phyloP scores from a whole-genome alignment of 2,113 vertebrate genomes.

The Pomatorhinus ruficollis region DNA sequence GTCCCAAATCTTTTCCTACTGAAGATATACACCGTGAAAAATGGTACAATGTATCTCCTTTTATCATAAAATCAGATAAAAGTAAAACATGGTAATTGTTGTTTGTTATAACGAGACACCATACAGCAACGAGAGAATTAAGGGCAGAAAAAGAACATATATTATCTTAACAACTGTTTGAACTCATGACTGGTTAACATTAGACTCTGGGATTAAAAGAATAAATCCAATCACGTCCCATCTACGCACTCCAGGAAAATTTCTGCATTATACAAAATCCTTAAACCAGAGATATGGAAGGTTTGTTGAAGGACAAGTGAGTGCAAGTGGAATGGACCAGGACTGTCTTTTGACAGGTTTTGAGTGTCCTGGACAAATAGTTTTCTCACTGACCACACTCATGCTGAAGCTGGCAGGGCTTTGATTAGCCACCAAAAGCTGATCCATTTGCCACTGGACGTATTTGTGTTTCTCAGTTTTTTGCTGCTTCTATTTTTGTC shows the following conservation, averaged over 20 bases:
- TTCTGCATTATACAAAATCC: background rate
- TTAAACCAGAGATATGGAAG: background rate
- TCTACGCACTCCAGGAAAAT: background rate
- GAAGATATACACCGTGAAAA: background rate
- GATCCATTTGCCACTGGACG: background rate
- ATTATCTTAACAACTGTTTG: background rate
- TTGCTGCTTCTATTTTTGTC: background rate
- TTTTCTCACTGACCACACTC: background rate
- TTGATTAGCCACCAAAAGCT: background rate
- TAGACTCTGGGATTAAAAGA: background rate
- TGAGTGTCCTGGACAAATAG: background rate
- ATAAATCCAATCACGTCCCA: background rate
- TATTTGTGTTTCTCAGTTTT: background rate
- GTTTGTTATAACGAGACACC: background rate
- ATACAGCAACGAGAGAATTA: constrained; percentile 7
- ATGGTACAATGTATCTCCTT: background rate
- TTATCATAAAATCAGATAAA: constrained; percentile 13
- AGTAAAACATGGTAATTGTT: constrained; percentile 37
- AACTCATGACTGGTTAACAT: background rate
- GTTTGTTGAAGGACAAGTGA: background rate
- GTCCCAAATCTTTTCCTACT: background rate
- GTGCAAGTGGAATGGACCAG: background rate
- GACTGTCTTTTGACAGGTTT: background rate
- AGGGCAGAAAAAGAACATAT: background rate
- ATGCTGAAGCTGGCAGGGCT: background rate